phyloP scores from a whole-genome alignment of 2,113 vertebrate genomes.

The Hemiscyllium ocellatum region DNA sequence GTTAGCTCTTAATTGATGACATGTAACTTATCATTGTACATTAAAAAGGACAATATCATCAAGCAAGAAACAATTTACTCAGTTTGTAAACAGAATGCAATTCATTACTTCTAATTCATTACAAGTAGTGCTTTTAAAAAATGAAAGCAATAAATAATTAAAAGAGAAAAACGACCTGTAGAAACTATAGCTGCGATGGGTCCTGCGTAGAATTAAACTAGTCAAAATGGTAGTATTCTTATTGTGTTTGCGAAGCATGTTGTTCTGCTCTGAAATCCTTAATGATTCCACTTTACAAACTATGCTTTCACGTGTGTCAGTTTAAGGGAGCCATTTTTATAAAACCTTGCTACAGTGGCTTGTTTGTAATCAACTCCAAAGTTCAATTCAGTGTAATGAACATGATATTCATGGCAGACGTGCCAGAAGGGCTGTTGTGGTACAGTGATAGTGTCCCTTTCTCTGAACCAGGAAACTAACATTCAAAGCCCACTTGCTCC shows the following conservation, averaged over 20 bases:
- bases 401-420: background rate
- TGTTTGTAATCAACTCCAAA: background rate
- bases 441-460: too few species aligned
- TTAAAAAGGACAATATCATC: background rate
- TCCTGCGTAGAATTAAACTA: background rate
- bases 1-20: background rate
- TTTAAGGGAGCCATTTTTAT: background rate
- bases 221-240: background rate
- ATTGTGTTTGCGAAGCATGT: background rate
- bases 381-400: background rate
- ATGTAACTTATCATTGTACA: background rate
- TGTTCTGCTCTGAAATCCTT: background rate
- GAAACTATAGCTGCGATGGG: background rate
- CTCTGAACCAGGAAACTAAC: too few species aligned
- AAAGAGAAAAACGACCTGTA: background rate
- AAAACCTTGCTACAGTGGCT: background rate
- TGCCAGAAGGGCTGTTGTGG: background rate
- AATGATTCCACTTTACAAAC: background rate
- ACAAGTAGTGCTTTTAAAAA: background rate
- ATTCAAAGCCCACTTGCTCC: too few species aligned
- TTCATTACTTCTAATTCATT: background rate
- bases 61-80: background rate
- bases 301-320: background rate
- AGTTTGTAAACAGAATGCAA: background rate
- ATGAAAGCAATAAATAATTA: background rate